Evolutionary conservation across 1,140 invertebrate genomes (phyloP).

Genomic region (Apis laboriosa): DNA sequence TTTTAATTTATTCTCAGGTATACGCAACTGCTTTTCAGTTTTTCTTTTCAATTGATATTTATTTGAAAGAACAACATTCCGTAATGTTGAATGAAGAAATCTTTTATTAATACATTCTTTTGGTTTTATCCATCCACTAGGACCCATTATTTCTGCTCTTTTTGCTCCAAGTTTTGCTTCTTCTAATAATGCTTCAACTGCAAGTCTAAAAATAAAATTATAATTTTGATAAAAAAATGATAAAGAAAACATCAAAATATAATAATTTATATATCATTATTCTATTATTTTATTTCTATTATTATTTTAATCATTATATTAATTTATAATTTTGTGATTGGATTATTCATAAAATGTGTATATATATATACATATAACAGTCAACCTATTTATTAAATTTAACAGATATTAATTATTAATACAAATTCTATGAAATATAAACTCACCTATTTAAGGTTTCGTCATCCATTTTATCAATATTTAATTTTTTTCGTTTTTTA

Average conservation of each 20-base stretch:
- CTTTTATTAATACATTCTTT: slow-evolving; percentile 83
- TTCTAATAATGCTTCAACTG: slow-evolving; percentile 83
- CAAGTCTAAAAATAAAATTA: slow-evolving; percentile 77
- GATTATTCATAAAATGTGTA: too few species aligned
- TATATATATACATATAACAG: too few species aligned
- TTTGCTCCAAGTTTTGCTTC: slow-evolving; percentile 83
- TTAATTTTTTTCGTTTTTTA: background rate
- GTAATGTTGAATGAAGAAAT: slow-evolving; percentile 80
- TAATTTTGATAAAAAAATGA: background rate
- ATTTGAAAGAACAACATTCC: slow-evolving; percentile 76
- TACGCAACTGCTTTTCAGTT: slow-evolving; percentile 38
- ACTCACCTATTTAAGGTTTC: slow-evolving; percentile 69
- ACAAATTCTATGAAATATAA: background rate
- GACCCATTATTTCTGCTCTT: slow-evolving; percentile 83
- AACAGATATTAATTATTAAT: too few species aligned
- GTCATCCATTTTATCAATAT: slow-evolving; percentile 60
- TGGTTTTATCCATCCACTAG: slow-evolving; percentile 84
- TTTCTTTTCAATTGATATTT: slow-evolving; percentile 63
- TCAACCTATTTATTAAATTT: too few species aligned
- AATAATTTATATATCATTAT: background rate
- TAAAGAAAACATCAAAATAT: background rate
- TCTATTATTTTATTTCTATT: background rate
- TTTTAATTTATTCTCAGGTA: slow-evolving; percentile 35
- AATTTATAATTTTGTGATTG: background rate
- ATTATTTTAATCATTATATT: too few species aligned